A percentile compares a stretch with the other conserved stretches of the same genome.
These are phyloP conservation scores for Ceratosolen fusciceps DNA, from an alignment of 1,140 invertebrate species.

Conservation along the genomic window DNA sequence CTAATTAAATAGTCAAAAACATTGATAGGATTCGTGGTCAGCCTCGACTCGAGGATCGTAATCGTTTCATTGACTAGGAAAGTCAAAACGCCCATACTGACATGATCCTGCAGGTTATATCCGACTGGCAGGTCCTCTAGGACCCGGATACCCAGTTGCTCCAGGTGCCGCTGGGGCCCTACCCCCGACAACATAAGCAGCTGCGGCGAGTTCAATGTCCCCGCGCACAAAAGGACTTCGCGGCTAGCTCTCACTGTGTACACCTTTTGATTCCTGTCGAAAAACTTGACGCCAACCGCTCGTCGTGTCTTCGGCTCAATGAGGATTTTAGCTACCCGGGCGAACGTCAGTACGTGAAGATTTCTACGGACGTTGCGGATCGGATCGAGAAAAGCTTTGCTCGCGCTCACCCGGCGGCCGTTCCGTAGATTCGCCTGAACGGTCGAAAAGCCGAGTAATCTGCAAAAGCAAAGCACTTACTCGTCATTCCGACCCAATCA, in stretches of 20 bases:
- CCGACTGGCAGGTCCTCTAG: constrained; percentile 79
- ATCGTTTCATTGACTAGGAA: constrained; percentile 78
- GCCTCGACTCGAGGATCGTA: constrained; percentile 67
- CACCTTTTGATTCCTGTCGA: constrained; percentile 58
- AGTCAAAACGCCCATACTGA: constrained; percentile 78
- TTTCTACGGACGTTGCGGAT: constrained; percentile 77
- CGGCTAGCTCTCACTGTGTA: constrained; percentile 66
- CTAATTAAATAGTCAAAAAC: constrained; percentile 74
- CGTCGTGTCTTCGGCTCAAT: constrained; percentile 75
- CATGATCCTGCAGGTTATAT: constrained; percentile 85
- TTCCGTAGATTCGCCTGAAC: constrained; percentile 81
- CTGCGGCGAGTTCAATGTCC: constrained; percentile 74
- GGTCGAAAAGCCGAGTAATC: constrained; percentile 75
- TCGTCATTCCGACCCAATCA: too few species aligned
- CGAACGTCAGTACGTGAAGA: constrained; percentile 78
- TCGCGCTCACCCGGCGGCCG: constrained; percentile 80
- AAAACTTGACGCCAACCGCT: constrained; percentile 79
- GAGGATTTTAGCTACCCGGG: constrained; percentile 78
- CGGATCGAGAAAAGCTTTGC: constrained; percentile 79
- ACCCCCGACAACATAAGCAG: constrained; percentile 76
- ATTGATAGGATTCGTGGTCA: constrained; percentile 71
- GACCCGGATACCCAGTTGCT: constrained; percentile 70
- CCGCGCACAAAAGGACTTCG: constrained; percentile 75
- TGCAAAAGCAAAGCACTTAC: constrained; percentile 48
- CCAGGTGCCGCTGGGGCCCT: constrained; percentile 72